Percentiles rank a stretch among this genome's conserved stretches.
These are phyloP conservation scores for Passerculus sandwichensis DNA, from an alignment of 2,797 vertebrate species.

Conservation along the genomic window DNA sequence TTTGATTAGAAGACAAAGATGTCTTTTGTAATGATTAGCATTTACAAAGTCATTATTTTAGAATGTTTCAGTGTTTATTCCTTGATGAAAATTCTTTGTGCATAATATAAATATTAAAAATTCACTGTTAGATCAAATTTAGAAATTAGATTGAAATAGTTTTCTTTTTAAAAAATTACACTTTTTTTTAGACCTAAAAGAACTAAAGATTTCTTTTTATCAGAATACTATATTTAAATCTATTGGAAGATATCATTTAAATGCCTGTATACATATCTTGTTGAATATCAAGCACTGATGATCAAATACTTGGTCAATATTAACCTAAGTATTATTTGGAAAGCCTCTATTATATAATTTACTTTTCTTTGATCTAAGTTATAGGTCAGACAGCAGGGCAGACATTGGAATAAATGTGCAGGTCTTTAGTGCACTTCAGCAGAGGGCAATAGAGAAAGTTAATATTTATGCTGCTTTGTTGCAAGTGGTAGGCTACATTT, in stretches of 20 bases:
- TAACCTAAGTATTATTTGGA: not conserved
- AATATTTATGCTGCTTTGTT: not conserved
- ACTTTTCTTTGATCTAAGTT: not conserved
- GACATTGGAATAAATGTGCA: not conserved
- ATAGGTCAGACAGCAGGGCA: not conserved
- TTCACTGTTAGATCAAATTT: not conserved
- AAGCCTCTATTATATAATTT: not conserved
- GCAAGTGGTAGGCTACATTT: not conserved
- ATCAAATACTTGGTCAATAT: not conserved
- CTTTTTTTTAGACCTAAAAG: not conserved
- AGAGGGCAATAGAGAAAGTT: not conserved
- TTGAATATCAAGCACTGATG: not conserved
- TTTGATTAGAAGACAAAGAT: not conserved
- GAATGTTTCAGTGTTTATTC: not conserved
- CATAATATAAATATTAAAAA: not conserved
- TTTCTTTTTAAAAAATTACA: not conserved
- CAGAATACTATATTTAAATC: not conserved
- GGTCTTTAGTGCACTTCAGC: not conserved
- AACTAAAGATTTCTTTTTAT: not conserved
- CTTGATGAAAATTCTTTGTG: not conserved
- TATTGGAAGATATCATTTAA: not conserved
- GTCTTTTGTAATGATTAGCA: not conserved
- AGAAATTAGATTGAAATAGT: not conserved
- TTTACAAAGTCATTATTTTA: not conserved
- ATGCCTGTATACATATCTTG: not conserved